phyloP scores from a whole-genome alignment of 92 coral and sea anemone genomes.

The Chrysogorgia sp. region DNA sequence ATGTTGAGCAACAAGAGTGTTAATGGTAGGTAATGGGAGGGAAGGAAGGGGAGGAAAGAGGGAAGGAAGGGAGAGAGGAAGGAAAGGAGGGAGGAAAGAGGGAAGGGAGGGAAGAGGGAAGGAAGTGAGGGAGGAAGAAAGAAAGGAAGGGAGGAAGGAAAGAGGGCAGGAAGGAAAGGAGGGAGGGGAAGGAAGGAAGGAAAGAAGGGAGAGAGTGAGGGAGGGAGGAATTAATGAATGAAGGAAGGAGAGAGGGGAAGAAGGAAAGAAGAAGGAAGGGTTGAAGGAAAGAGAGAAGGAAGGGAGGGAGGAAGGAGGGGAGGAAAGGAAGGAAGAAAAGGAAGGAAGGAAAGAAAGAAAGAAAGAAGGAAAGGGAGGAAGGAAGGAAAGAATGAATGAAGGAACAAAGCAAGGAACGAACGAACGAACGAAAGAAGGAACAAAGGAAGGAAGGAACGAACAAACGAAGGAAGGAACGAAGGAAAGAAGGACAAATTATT shows the following conservation, averaged over 20 bases:
- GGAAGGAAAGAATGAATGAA: neutral
- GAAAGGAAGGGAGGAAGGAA: conserved; percentile 1
- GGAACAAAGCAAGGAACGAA: neutral
- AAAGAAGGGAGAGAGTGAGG: too few relatives aligned
- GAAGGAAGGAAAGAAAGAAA: neutral
- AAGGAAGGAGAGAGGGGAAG: neutral
- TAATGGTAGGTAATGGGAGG: conserved; percentile 54
- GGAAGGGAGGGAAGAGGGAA: too few relatives aligned
- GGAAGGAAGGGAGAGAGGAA: too few relatives aligned
- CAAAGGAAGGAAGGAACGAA: too few relatives aligned
- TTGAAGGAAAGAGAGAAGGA: neutral
- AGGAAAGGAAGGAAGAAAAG: neutral
- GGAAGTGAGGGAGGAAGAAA: too few relatives aligned
- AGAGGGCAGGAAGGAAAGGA: conserved; percentile 7
- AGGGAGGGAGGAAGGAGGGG: too few relatives aligned
- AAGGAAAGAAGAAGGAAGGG: neutral
- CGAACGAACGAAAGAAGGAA: neutral
- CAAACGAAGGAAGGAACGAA: neutral
- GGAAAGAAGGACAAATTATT: too few relatives aligned
- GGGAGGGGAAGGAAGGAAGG: neutral
- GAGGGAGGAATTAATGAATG: too few relatives aligned
- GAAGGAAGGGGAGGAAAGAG: too few relatives aligned
- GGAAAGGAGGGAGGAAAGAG: too few relatives aligned
- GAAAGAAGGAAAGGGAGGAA: too few relatives aligned
- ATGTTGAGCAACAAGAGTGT: conserved; percentile 62